Percentiles rank a stretch among this genome's conserved stretches.
Evolutionary conservation across 2,797 vertebrate species (phyloP).

Genomic region (Pseudomugil gertrudae): DNA sequence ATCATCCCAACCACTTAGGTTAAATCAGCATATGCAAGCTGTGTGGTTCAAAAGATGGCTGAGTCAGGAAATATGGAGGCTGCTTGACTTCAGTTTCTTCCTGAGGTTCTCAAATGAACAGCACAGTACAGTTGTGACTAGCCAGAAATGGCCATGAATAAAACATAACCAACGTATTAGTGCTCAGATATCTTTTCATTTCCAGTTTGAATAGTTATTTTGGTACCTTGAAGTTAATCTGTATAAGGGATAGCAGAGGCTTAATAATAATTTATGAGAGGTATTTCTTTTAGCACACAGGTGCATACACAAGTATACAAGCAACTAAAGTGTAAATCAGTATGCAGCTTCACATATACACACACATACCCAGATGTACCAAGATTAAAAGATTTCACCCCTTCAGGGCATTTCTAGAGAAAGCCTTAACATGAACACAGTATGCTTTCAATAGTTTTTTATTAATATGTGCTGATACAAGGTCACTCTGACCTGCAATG

Average conservation of each 20-base stretch:
- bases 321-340: constrained; percentile 24
- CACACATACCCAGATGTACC: background rate
- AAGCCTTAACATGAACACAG: constrained; percentile 42
- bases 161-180: constrained; percentile 68
- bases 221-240: constrained; percentile 32
- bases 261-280: constrained; percentile 33
- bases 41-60: constrained; percentile 70
- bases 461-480: constrained; percentile 84
- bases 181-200: constrained; percentile 69
- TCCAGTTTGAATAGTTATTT: constrained; percentile 43
- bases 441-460: constrained; percentile 74
- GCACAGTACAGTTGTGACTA: constrained; percentile 62
- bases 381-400: background rate
- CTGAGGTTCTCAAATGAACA: constrained; percentile 52
- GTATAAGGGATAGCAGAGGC: constrained; percentile 34
- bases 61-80: constrained; percentile 54
- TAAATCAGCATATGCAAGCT: constrained; percentile 68
- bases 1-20: constrained; percentile 47
- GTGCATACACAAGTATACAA: constrained; percentile 33
- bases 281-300: constrained; percentile 37
- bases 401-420: constrained; percentile 37
- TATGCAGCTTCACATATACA: constrained; percentile 7
- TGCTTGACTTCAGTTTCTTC: constrained; percentile 50
- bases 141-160: constrained; percentile 66
- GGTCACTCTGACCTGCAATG: constrained; percentile 78